phyloP scores from a whole-genome alignment of 2,888 invertebrate species.

The Lasiommata megera region DNA sequence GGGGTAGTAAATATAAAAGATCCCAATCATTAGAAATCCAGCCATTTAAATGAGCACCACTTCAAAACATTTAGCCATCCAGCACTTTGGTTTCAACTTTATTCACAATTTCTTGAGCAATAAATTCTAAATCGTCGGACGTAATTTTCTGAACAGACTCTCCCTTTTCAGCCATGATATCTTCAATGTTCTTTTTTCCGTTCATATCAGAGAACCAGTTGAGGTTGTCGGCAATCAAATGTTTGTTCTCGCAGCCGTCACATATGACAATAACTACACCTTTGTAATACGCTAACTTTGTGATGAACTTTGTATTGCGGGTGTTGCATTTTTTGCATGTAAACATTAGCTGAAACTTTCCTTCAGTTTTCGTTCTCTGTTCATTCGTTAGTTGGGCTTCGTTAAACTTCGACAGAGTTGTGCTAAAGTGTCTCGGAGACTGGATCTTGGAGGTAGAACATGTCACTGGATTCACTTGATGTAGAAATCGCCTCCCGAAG shows the following conservation, averaged over 20 bases:
- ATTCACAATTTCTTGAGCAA: conserved; percentile 60
- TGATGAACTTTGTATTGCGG: conserved; percentile 89
- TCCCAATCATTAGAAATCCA: no score
- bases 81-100: conserved; percentile 42
- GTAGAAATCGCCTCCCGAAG: conserved; percentile 60
- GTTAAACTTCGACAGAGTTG: conserved; percentile 47
- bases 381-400: conserved; percentile 46
- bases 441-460: conserved; percentile 56
- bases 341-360: conserved; percentile 87
- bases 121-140: conserved; percentile 72
- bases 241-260: conserved; percentile 92
- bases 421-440: conserved; percentile 60
- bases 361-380: conserved; percentile 52
- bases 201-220: conserved; percentile 94
- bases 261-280: conserved; percentile 97
- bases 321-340: conserved; percentile 94
- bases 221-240: conserved; percentile 97
- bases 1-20: no score
- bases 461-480: conserved; percentile 47
- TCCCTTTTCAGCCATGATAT: conserved; percentile 92
- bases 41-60: no score
- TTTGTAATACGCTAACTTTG: conserved; percentile 91
- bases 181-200: conserved; percentile 92
- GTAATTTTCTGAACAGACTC: conserved; percentile 86
- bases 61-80: conserved; percentile 17